Conservation (phyloP, 2,797 vertebrate genomes). For the Gorsachius magnificus region DNA sequence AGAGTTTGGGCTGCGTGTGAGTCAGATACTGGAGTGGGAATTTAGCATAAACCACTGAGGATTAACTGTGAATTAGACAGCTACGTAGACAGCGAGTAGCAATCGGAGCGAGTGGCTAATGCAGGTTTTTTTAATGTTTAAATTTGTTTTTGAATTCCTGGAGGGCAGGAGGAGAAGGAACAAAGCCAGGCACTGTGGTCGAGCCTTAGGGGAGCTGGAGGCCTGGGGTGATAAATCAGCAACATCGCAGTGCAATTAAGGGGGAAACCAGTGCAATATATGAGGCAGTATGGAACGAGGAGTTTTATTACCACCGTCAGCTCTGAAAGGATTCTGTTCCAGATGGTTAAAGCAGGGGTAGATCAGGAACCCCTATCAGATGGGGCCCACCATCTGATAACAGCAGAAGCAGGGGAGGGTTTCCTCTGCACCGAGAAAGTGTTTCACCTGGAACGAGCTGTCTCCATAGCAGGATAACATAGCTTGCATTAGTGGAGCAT, state of each 20-base stretch:
- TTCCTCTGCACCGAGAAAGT: background rate
- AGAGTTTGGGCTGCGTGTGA: background rate
- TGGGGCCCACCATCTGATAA: background rate
- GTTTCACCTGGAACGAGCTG: background rate
- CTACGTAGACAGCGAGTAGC: background rate
- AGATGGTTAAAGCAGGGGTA: background rate
- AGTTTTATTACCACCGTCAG: background rate
- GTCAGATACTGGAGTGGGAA: background rate
- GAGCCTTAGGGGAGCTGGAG: background rate
- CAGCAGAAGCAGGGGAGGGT: background rate
- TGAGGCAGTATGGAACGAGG: background rate
- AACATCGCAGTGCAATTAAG: background rate
- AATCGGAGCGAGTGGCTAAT: background rate
- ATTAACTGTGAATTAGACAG: background rate
- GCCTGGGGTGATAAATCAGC: constrained; percentile 4
- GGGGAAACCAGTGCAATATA: background rate
- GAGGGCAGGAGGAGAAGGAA: background rate
- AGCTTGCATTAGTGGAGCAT: background rate
- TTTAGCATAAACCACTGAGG: background rate
- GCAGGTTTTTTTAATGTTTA: background rate
- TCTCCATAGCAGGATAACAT: background rate
- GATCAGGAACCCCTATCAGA: background rate
- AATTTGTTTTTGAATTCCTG: background rate
- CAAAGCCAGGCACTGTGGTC: background rate
- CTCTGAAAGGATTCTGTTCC: background rate